Evolutionary conservation across 2,113 vertebrate species (phyloP).

Genomic region (Scopus umbretta): DNA sequence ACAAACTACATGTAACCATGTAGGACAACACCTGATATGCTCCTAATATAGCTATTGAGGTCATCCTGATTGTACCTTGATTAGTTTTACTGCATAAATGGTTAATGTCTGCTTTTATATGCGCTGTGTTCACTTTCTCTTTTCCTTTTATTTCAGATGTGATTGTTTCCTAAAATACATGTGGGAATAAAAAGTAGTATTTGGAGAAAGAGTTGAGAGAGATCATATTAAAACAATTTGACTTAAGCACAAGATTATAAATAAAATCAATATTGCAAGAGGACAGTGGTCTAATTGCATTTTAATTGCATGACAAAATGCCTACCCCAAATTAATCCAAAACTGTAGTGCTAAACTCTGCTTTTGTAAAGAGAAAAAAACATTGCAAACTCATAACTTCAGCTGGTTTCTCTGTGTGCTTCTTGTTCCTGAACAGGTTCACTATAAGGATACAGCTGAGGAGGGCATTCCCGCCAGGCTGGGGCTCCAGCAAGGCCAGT

Average conservation of each 20-base stretch:
- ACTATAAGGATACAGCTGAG: not conserved
- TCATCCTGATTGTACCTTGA: not conserved
- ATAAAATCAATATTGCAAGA: not conserved
- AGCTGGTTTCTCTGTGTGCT: not conserved
- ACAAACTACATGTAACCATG: rapidly evolving
- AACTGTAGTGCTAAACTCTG: not conserved
- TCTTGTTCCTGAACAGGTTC: not conserved
- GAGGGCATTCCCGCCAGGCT: not conserved
- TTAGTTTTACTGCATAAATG: not conserved
- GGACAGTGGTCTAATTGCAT: not conserved
- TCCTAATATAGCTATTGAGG: not conserved
- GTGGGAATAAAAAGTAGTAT: not conserved
- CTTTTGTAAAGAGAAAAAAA: not conserved
- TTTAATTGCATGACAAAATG: slow-evolving; percentile 20
- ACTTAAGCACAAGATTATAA: not conserved
- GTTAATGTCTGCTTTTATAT: not conserved
- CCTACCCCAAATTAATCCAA: not conserved
- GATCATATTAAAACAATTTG: not conserved
- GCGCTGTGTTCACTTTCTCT: not conserved
- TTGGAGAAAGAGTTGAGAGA: not conserved
- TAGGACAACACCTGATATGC: not conserved
- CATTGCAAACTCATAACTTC: not conserved
- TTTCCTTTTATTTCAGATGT: not conserved
- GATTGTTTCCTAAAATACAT: not conserved
- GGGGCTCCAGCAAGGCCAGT: not conserved